Conservation (phyloP, 1,140 invertebrate species). For the Rhopalosiphum padi region DNA sequence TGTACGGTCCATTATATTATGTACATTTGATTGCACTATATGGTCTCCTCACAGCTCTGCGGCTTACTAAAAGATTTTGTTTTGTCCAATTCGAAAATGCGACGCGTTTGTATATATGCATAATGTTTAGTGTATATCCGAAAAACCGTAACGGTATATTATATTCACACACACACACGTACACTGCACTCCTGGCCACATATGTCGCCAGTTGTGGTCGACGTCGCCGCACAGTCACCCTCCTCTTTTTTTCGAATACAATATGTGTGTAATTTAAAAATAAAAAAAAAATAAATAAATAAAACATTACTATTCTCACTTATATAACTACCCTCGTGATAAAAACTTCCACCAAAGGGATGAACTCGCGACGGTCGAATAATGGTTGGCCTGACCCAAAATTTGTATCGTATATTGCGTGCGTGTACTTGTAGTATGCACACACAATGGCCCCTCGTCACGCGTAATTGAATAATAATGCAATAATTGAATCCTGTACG, state of each 20-base stretch:
- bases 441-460: background rate
- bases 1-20: background rate
- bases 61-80: background rate
- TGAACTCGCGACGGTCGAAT: background rate
- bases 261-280: background rate
- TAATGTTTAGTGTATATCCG: background rate
- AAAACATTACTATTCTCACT: background rate
- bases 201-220: background rate
- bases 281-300: background rate
- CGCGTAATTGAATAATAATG: conserved; percentile 50
- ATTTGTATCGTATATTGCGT: background rate
- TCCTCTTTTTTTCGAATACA: conserved; percentile 2
- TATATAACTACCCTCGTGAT: background rate
- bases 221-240: background rate
- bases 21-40: background rate
- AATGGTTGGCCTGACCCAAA: background rate
- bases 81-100: background rate
- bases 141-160: conserved; percentile 8
- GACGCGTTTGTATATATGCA: background rate
- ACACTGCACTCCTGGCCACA: background rate
- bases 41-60: background rate
- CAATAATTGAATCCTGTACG: conserved; percentile 39
- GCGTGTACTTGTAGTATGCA: background rate
- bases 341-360: background rate
- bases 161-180: background rate